These are phyloP conservation scores for Drosophila bunnanda DNA, from an alignment of 2,888 invertebrate species.

Conservation along the genomic window DNA sequence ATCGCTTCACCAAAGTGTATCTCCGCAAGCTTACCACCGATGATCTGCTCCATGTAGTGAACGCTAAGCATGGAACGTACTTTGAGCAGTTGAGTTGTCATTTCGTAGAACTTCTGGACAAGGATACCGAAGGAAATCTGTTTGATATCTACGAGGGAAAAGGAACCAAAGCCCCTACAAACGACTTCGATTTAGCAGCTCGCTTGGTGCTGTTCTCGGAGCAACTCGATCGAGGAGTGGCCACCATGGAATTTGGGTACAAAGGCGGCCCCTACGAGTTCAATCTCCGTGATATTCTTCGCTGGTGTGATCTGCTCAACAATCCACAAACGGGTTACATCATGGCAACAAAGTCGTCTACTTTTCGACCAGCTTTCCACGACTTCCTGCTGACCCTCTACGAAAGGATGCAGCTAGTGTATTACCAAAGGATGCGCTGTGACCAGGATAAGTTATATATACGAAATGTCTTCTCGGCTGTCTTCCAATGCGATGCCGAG, in stretches of 20 bases:
- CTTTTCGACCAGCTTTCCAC: conserved; percentile 65
- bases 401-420: conserved; percentile 90
- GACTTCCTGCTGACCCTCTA: conserved; percentile 80
- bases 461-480: conserved; percentile 85
- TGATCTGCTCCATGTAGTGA: conserved; percentile 86
- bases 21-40: conserved; percentile 87
- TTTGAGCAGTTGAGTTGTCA: conserved; percentile 69
- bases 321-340: conserved; percentile 81
- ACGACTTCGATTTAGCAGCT: conserved; percentile 86
- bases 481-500: conserved; percentile 85
- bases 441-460: conserved; percentile 91
- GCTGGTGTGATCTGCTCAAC: conserved; percentile 94
- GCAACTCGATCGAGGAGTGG: conserved; percentile 88
- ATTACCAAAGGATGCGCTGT: conserved; percentile 94
- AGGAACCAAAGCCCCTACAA: neutral
- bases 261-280: conserved; percentile 98
- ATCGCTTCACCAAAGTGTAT: conserved; percentile 97
- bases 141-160: conserved; percentile 58
- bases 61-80: conserved; percentile 77
- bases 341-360: conserved; percentile 18
- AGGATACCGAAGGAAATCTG: conserved; percentile 48
- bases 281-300: conserved; percentile 96
- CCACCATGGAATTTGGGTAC: conserved; percentile 90
- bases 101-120: conserved; percentile 53
- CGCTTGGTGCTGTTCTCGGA: conserved; percentile 93